These are phyloP conservation scores for Noctua pronuba DNA, from an alignment of 2,888 invertebrate species.

Conservation along the genomic window DNA sequence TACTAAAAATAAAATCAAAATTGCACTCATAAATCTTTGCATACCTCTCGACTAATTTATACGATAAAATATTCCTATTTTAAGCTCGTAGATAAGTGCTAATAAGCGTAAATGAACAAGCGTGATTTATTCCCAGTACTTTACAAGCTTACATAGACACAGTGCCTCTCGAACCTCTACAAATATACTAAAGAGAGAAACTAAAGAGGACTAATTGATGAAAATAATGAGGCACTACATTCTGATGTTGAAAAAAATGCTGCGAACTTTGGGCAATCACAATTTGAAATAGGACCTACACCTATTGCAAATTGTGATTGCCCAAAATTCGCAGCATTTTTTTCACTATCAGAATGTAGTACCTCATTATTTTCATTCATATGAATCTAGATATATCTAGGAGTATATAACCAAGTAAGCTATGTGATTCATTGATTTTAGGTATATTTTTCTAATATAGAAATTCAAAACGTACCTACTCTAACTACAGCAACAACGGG, in stretches of 20 bases:
- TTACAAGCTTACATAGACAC: conserved; percentile 39
- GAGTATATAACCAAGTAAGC: not conserved
- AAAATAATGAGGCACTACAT: conserved; percentile 24
- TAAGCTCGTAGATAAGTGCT: conserved; percentile 50
- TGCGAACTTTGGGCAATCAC: not conserved
- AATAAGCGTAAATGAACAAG: conserved; percentile 61
- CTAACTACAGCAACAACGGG: conserved; percentile 31
- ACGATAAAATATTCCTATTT: conserved; percentile 58
- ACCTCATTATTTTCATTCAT: conserved; percentile 26
- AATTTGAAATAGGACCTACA: not conserved
- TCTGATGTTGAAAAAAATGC: not conserved
- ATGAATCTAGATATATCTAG: not conserved
- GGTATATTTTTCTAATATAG: not conserved
- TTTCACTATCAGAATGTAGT: not conserved
- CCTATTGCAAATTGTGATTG: not conserved
- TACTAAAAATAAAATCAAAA: conserved; percentile 59
- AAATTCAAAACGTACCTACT: not conserved
- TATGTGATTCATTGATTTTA: too few species aligned
- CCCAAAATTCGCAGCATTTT: not conserved
- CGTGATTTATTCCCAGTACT: conserved; percentile 57
- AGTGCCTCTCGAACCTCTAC: conserved; percentile 27
- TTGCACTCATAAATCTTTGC: conserved; percentile 60
- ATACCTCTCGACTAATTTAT: conserved; percentile 61
- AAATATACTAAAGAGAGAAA: conserved; percentile 18
- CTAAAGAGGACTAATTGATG: conserved; percentile 7